phyloP scores from a whole-genome alignment of 2,797 vertebrate genomes.

The Pantherophis vulpinus region DNA sequence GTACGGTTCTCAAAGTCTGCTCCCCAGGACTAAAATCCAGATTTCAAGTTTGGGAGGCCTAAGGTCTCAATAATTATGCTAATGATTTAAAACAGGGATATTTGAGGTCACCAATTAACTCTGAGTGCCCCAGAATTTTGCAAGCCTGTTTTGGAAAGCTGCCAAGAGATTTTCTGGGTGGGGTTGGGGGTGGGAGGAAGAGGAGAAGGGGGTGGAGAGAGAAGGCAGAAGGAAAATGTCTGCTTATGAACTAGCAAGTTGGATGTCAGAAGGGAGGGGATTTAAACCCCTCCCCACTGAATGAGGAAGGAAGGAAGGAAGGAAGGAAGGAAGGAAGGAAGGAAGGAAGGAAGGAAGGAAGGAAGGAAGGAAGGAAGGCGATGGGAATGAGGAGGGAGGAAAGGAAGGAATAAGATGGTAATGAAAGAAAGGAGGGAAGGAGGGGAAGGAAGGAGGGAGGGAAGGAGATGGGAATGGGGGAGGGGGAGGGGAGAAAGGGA shows the following conservation, averaged over 20 bases:
- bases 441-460: background rate
- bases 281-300: background rate
- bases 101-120: background rate
- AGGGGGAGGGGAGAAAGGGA: background rate
- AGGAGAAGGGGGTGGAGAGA: background rate
- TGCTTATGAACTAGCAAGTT: background rate
- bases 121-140: background rate
- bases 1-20: background rate
- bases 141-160: background rate
- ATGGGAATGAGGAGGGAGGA: background rate
- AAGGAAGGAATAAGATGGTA: too few species aligned
- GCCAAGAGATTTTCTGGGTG: background rate
- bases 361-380: too few species aligned
- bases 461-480: too few species aligned
- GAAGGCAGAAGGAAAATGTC: background rate
- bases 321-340: background rate
- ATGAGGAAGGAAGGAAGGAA: background rate
- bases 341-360: too few species aligned
- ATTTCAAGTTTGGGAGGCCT: background rate
- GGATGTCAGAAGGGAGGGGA: background rate
- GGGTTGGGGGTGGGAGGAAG: too few species aligned
- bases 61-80: background rate
- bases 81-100: background rate
- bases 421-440: accelerated
- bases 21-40: background rate